These are phyloP conservation scores for Aricia agestis DNA, from an alignment of 1,140 invertebrate genomes.

Conservation along the genomic window DNA sequence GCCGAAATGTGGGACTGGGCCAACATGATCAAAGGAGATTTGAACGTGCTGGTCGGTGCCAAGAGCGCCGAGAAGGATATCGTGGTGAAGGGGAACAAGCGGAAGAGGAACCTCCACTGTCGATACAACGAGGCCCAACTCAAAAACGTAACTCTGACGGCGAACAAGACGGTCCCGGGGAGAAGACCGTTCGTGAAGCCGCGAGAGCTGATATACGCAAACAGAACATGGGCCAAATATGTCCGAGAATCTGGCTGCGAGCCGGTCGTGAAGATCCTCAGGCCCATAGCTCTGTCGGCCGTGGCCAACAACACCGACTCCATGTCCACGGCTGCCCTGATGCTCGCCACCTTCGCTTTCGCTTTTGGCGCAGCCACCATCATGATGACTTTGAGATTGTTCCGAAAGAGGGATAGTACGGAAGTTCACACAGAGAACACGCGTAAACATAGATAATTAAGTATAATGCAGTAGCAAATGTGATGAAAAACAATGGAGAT, in stretches of 20 bases:
- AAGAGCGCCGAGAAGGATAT: constrained; percentile 78
- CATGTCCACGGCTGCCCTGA: constrained; percentile 35
- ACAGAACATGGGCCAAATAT: constrained; percentile 84
- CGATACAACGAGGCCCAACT: constrained; percentile 79
- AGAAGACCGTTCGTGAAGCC: constrained; percentile 77
- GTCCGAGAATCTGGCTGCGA: constrained; percentile 82
- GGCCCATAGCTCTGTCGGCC: constrained; percentile 56
- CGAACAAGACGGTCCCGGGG: constrained; percentile 73
- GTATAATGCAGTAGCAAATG: background rate
- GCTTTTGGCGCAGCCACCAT: constrained; percentile 45
- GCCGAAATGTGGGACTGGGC: constrained; percentile 86
- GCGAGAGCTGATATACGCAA: constrained; percentile 76
- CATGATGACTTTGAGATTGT: constrained; percentile 54
- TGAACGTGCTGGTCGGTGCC: constrained; percentile 81
- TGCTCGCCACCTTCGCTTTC: constrained; percentile 46
- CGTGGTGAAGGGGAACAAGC: constrained; percentile 77
- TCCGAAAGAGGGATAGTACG: constrained; percentile 35
- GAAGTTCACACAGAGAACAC: constrained; percentile 47
- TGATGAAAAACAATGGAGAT: constrained; percentile 6
- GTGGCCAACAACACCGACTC: constrained; percentile 33
- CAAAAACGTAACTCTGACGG: constrained; percentile 65
- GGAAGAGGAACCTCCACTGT: constrained; percentile 81
- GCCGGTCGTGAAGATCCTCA: constrained; percentile 70
- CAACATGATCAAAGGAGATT: constrained; percentile 78
- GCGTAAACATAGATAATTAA: constrained; percentile 51